Evolutionary conservation across 1,140 invertebrate genomes (phyloP), one percentile per base, ranked within the genome.

Genomic region (Drosophila bipectinata): DNA sequence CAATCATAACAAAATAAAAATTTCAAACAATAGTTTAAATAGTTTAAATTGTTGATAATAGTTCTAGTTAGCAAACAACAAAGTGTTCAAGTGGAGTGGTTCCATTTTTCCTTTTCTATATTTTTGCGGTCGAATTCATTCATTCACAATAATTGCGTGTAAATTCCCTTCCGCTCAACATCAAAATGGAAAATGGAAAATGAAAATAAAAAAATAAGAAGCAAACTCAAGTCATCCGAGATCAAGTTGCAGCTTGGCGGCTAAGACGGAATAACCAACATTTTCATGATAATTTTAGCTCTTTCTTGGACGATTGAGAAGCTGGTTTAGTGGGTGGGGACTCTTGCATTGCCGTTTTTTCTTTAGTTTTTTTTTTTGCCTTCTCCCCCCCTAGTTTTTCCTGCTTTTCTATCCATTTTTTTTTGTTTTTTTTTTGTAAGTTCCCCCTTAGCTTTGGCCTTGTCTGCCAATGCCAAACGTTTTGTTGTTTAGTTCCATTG

Each of bases 401-500:
- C 41, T 14, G 8, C n/a, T 14, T 37, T 37, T 9, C 12, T 12
- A 8, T 47, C 4, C 3, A 3, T 47, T 63, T 59, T 52, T 26
- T 15, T 1, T 34, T 28, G 18, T 21, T 3, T 14, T 30, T 15
- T 32, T 15, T 12, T n/a, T 10, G 8, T 18, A 18, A 18, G 18
- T 18, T 18, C 1, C 26, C 28, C 56, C 32, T 61, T 62, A 47
- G 32, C 63, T 64, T 60, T 68, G 82, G 74, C 82, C 82, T 87
- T 85, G 82, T 64, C 78, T 75, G 71, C 64, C 69, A 56, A 56
- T 63, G 67, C 61, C 76, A 63, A 75, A 77, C 77, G 78, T 78
- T 82, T 88, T 79, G 83, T 87, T 88, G 83, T 87, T 87, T 82
- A 81, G 81, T 75, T 75, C 82, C 69, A 82, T 84, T 88, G 79